Evolutionary conservation across 2,888 invertebrate species (phyloP).

Genomic region (Epirrita christyi): DNA sequence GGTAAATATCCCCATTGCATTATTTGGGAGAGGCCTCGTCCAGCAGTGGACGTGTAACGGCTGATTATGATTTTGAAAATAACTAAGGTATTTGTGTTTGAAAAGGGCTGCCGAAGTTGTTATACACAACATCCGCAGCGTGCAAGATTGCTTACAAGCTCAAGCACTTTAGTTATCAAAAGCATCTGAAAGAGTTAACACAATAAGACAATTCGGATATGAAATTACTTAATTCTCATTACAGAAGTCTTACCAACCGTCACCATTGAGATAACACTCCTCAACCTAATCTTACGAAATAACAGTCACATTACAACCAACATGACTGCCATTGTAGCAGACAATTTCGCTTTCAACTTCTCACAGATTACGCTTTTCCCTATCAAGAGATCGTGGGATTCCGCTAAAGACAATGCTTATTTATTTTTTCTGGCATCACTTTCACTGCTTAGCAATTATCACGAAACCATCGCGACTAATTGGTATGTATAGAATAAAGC

Average conservation of each 20-base stretch:
- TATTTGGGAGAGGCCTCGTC: no score
- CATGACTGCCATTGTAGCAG: constrained; percentile 59
- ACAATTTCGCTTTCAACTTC: constrained; percentile 77
- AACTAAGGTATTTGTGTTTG: no score
- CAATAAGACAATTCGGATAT: constrained; percentile 7
- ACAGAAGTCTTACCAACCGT: constrained; percentile 34
- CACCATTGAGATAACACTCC: constrained; percentile 35
- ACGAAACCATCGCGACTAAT: constrained; percentile 55
- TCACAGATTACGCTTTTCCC: constrained; percentile 79
- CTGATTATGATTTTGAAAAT: no score
- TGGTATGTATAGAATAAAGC: constrained; percentile 31
- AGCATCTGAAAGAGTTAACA: not conserved
- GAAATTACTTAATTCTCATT: constrained; percentile 16
- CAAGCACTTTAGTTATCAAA: no score
- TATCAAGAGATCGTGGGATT: constrained; percentile 81
- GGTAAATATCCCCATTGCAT: no score
- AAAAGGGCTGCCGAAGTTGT: no score
- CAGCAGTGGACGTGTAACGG: no score
- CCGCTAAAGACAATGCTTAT: constrained; percentile 69
- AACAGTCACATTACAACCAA: constrained; percentile 38
- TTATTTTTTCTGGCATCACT: constrained; percentile 75
- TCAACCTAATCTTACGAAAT: constrained; percentile 44
- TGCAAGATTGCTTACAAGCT: no score
- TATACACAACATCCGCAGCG: no score
- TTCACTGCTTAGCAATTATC: constrained; percentile 71